phyloP scores from a whole-genome alignment of 2,797 vertebrate genomes.

The Gila robusta region DNA sequence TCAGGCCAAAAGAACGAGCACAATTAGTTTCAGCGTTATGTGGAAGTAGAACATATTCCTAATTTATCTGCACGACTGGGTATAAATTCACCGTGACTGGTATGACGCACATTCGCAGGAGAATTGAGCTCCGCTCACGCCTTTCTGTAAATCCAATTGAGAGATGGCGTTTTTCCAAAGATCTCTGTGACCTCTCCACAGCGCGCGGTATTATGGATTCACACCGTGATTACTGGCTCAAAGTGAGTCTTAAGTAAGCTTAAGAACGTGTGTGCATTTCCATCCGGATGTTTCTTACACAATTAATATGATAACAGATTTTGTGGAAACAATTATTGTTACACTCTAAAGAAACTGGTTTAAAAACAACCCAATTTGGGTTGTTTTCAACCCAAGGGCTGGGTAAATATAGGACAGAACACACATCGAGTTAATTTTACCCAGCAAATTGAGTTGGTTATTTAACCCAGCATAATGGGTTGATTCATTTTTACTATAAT shows the following conservation, averaged over 20 bases:
- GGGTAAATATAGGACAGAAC: no score
- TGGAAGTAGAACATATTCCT: constrained; percentile 14
- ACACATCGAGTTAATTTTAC: no score
- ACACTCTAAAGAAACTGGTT: no score
- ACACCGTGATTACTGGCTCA: not conserved
- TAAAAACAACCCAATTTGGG: no score
- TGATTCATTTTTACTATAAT: no score
- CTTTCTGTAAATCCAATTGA: constrained; percentile 42
- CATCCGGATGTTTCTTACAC: not conserved
- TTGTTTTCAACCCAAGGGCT: no score
- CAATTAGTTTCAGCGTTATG: constrained; percentile 8
- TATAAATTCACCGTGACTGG: constrained; percentile 29
- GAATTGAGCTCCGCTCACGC: constrained; percentile 23
- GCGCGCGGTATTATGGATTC: not conserved
- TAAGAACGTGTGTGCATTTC: not conserved
- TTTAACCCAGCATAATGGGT: no score
- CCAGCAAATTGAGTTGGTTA: no score
- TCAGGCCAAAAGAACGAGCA: not conserved
- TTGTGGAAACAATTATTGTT: no score
- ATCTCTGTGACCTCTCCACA: not conserved
- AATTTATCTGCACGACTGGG: constrained; percentile 14
- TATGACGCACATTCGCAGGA: constrained; percentile 30
- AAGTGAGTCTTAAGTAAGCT: not conserved
- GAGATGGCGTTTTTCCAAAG: constrained; percentile 22
- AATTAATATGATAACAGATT: not conserved